A percentile compares a stretch with the other conserved stretches of the same genome.
These are phyloP conservation scores for Pinctada fucata DNA, from an alignment of 2,888 invertebrate species.

Conservation along the genomic window DNA sequence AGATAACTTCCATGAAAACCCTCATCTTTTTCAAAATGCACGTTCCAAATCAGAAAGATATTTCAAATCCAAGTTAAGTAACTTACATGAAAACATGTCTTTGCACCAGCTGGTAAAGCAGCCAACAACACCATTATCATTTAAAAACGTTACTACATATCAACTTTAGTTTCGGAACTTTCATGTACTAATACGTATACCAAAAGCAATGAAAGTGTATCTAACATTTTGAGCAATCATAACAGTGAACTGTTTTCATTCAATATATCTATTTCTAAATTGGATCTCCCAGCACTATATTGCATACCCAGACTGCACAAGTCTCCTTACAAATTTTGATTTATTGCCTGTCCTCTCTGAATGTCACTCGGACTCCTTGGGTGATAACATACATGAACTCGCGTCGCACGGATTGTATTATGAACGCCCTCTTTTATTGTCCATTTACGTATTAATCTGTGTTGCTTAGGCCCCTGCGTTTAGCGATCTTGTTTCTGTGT, in stretches of 20 bases:
- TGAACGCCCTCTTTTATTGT: too few species aligned
- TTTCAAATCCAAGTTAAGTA: not conserved
- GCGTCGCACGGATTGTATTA: too few species aligned
- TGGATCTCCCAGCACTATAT: not conserved
- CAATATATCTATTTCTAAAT: not conserved
- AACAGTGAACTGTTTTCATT: not conserved
- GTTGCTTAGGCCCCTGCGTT: too few species aligned
- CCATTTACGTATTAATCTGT: too few species aligned
- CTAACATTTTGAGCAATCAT: not conserved
- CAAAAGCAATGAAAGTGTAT: not conserved
- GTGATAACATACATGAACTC: too few species aligned
- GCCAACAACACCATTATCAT: not conserved
- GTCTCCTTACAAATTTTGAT: not conserved
- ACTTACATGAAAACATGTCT: not conserved
- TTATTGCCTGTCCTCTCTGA: not conserved
- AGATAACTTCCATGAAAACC: too few species aligned
- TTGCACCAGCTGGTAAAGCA: not conserved
- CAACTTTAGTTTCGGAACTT: not conserved
- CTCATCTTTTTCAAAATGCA: too few species aligned
- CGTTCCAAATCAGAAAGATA: too few species aligned
- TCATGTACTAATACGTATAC: not conserved
- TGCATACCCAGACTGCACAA: not conserved
- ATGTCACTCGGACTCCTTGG: too few species aligned
- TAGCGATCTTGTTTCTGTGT: too few species aligned
- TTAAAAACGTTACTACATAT: not conserved